A percentile compares a stretch with the other conserved stretches of the same genome.
Evolutionary conservation across 2,888 invertebrate genomes (phyloP).

Genomic region (Leptinotarsa tumamoca): DNA sequence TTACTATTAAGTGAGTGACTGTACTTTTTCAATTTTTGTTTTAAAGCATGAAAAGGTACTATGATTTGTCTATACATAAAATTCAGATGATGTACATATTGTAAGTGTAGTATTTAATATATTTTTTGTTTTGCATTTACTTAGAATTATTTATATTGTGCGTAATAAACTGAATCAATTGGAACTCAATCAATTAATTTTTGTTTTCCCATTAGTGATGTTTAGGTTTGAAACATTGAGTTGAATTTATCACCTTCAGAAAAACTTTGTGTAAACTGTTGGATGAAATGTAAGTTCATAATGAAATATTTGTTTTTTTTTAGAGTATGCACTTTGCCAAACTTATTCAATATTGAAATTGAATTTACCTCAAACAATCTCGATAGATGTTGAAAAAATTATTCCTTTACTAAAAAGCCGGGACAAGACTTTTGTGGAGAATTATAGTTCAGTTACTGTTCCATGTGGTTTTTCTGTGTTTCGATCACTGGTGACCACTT

Average conservation of each 20-base stretch:
- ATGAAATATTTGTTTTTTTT: too few species aligned
- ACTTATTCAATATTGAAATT: too few species aligned
- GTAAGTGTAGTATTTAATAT: slow-evolving; percentile 51
- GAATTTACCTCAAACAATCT: too few species aligned
- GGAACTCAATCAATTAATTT: slow-evolving; percentile 22
- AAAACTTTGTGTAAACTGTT: not conserved
- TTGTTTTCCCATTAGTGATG: not conserved
- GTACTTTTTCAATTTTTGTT: slow-evolving; percentile 46
- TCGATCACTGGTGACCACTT: too few species aligned
- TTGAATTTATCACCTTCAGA: not conserved
- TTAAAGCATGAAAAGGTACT: slow-evolving; percentile 47
- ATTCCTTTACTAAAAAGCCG: too few species aligned
- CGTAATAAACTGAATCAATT: slow-evolving; percentile 48
- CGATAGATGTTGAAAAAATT: too few species aligned
- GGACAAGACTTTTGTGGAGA: too few species aligned
- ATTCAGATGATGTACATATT: slow-evolving; percentile 51
- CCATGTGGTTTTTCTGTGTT: too few species aligned
- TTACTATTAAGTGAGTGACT: slow-evolving; percentile 46
- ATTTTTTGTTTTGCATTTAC: slow-evolving; percentile 53
- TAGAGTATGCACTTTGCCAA: too few species aligned
- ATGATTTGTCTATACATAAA: slow-evolving; percentile 44
- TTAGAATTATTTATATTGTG: slow-evolving; percentile 53
- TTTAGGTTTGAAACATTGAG: not conserved
- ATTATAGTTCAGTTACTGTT: too few species aligned
- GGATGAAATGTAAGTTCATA: not conserved